Evolutionary conservation across 1,140 invertebrate species (phyloP).

Genomic region (Oreohelix idahoensis): DNA sequence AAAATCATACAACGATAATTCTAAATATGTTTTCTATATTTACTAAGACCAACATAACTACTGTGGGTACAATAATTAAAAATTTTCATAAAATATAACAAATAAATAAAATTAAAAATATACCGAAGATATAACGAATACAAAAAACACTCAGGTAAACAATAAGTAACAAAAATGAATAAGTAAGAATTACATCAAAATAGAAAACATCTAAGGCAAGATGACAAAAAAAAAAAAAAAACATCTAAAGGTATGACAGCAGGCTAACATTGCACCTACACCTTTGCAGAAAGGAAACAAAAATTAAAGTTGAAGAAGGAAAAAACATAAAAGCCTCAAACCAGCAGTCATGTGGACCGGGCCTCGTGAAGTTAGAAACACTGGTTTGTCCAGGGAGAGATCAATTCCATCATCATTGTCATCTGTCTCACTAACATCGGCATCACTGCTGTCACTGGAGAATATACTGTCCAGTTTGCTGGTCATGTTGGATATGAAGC

Average conservation of each 20-base stretch:
- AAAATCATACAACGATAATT: too few species aligned
- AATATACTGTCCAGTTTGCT: constrained; percentile 77
- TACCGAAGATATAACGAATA: too few species aligned
- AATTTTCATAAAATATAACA: too few species aligned
- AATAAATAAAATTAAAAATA: too few species aligned
- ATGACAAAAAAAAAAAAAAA: background rate
- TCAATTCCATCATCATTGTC: constrained; percentile 71
- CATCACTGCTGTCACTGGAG: constrained; percentile 81
- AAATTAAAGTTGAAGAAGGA: background rate
- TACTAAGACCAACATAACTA: too few species aligned
- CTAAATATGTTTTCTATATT: too few species aligned
- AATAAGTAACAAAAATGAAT: too few species aligned
- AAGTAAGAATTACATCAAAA: too few species aligned
- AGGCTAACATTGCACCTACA: background rate
- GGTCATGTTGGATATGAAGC: constrained; percentile 66
- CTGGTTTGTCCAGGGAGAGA: constrained; percentile 64
- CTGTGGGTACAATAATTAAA: too few species aligned
- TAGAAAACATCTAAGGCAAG: too few species aligned
- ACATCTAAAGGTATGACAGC: background rate
- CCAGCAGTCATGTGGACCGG: constrained; percentile 62
- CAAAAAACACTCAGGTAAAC: too few species aligned
- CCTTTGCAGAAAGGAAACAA: background rate
- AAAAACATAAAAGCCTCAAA: constrained; percentile 43
- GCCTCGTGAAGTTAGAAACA: constrained; percentile 69
- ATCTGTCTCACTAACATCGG: constrained; percentile 79